These are phyloP conservation scores for Heliconius ethilla DNA, from an alignment of 2,888 invertebrate genomes.

Conservation along the genomic window DNA sequence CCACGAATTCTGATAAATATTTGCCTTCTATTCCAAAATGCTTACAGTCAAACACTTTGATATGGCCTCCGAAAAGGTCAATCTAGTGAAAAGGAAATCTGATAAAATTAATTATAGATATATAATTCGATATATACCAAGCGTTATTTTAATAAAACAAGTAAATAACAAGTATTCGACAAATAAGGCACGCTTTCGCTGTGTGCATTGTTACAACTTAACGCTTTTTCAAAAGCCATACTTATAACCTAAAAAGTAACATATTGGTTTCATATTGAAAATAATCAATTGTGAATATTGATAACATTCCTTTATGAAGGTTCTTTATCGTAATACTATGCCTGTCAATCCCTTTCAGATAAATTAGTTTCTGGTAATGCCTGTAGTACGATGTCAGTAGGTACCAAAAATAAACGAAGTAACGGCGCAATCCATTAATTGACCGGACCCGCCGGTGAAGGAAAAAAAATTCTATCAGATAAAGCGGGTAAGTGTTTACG, in stretches of 20 bases:
- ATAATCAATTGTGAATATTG: conserved; percentile 39
- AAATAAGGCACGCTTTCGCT: background rate
- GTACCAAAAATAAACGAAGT: conserved; percentile 74
- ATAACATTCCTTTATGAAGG: conserved; percentile 58
- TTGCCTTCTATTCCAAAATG: conserved; percentile 77
- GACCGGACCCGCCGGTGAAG: conserved; percentile 76
- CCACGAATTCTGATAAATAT: conserved; percentile 75
- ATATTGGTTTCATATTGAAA: background rate
- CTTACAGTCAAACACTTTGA: conserved; percentile 71
- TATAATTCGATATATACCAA: conserved; percentile 18
- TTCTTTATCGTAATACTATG: conserved; percentile 66
- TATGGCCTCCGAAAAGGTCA: conserved; percentile 61
- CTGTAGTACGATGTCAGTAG: conserved; percentile 57
- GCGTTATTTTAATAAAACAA: background rate
- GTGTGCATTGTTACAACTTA: background rate
- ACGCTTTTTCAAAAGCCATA: conserved; percentile 1
- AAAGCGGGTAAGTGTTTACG: conserved; percentile 81
- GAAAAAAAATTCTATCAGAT: conserved; percentile 75
- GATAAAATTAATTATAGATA: conserved; percentile 52
- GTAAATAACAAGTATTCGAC: conserved; percentile 2
- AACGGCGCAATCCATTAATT: conserved; percentile 81
- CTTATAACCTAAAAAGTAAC: background rate
- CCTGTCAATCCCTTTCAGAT: conserved; percentile 75
- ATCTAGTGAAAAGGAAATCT: conserved; percentile 51
- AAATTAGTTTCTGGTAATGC: conserved; percentile 72